Conservation (phyloP, 2,113 vertebrate genomes). For the Hippocampus zosterae region DNA sequence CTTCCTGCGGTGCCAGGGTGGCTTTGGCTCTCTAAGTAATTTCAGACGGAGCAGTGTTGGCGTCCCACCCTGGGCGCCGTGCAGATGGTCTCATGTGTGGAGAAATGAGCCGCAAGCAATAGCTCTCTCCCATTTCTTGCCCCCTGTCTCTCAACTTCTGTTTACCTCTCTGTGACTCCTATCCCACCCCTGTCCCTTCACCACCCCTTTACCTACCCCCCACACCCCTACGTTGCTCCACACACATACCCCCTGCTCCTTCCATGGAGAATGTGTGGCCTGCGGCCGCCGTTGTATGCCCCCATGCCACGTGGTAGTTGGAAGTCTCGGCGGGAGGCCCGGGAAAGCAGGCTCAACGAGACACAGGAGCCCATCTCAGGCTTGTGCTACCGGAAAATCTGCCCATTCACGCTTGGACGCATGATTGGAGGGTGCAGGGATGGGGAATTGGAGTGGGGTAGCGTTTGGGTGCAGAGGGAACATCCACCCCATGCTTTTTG, state of each 20-base stretch:
- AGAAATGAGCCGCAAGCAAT: conserved; percentile 77
- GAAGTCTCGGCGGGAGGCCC: conserved; percentile 72
- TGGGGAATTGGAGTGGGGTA: conserved; percentile 15
- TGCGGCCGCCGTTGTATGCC: conserved; percentile 57
- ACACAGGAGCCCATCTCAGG: conserved; percentile 83
- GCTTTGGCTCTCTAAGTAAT: conserved; percentile 72
- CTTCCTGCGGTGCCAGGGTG: conserved; percentile 69
- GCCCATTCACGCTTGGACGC: conserved; percentile 85
- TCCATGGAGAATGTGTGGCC: conserved; percentile 57
- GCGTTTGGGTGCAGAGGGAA: conserved; percentile 18
- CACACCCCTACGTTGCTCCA: background rate
- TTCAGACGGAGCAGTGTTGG: conserved; percentile 69
- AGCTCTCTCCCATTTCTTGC: conserved; percentile 41
- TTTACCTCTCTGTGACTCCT: conserved; percentile 50
- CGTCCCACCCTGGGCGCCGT: conserved; percentile 74
- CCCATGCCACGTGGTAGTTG: conserved; percentile 77
- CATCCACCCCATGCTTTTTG: conserved; percentile 39
- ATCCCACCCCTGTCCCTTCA: conserved; percentile 23
- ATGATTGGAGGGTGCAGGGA: conserved; percentile 57
- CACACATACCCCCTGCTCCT: conserved; percentile 24
- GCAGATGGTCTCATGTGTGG: conserved; percentile 77
- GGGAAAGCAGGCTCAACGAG: conserved; percentile 77
- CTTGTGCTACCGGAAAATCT: conserved; percentile 91
- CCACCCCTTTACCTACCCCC: conserved; percentile 4
- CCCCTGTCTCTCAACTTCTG: conserved; percentile 40